Base-by-base conservation (phyloP, 2,888 invertebrate genomes). In the Cosmia pyralina region DNA sequence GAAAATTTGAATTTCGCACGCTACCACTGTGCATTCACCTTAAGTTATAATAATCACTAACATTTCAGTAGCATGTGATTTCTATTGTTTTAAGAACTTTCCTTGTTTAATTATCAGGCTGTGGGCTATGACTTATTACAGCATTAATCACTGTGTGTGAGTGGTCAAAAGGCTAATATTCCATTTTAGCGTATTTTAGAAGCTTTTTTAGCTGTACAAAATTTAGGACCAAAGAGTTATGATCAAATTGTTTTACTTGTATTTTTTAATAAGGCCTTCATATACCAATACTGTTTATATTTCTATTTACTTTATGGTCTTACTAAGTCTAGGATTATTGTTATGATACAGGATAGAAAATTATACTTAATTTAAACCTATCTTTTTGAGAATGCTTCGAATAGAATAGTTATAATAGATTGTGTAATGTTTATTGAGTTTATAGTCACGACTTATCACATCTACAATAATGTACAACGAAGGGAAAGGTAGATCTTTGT, bases 151-250 rank as follows among this genome's bases (percentile, higher is more conserved):
- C 64, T 75, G 63, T 22, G 38, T 62, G 44, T 58, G 50, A 60
- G 11, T 41, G 48, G 50, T 57, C 74, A 57, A 48, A 80, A 41
- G 22, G 46, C 58, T 55, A 80, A 62, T 79, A 79, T 80, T 75
- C 48, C 44, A 60, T 44, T 79, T 34, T 17, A 53, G 28, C 5
- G 0, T 72, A 59, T 22, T 71, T 52, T 52, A 62, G 7, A 34
- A 46, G 50, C 50, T 73, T 28, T 74, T 44, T 63, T n/a, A 53
- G 58, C 34, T 55, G 53, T 58, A 48, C 19, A 72, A 72, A 55
- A 68, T 64, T 78, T 60, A 53, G 48, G 60, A 72, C 74, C 72
- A 79, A 80, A 75, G 81, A 71, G 44, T 13, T 80, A 75, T 70
- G 63, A 83, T 69, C 75, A 83, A 83, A 65, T 69, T 59, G 1